Evolutionary conservation across 1,140 invertebrate genomes (phyloP), one percentile per base, ranked within the genome.

Genomic region (Aphelenchoides fujianensis): DNA sequence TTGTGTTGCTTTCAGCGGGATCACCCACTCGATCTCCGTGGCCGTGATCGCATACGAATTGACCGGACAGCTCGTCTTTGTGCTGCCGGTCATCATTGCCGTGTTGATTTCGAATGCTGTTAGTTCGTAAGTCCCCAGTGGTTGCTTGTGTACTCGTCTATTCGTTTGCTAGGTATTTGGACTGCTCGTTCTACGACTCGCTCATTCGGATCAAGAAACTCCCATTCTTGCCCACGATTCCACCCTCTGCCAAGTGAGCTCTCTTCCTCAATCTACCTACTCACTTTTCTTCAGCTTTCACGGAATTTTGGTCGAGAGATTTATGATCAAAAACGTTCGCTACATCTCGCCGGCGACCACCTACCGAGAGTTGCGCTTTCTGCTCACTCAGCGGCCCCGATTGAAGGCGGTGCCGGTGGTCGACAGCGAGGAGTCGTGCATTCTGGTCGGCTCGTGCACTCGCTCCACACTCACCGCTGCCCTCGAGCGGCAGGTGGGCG

Each of bases 371-470:
- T 66, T 32, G 12, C 23, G 53, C 16, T 41, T 12, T 9, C 53
- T 1, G 2, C 53, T 12, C 12, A n/a, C 9, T 23, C 28, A 12
- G 63, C 37, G 34, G 53, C 16, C 12, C n/a, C 16, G 27, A 35
- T 66, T 16, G 53, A 66, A 66, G n/a, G 34, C 53, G 34, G 16
- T 66, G 9, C 63, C 63, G 16, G 63, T 66, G 16, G 32, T 66
- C 2, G 63, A 66, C 12, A 66, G 32, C 3, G 23, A 31, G 12
- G 31, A 64, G 1, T 41, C 23, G 19, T 16, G 23, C 1, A 16
- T 66, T 12, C 31, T 66, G 16, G n/a, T 66, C 32, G 63, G 63
- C 12, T 27, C 63, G 1, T 66, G 63, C 53, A 27, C 19, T 36
- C n/a, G 34, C 16, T 12, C 19, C 1, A n/a, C 37, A 2, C 63